Evolutionary conservation across 2,797 vertebrate species (phyloP), one percentile per base, ranked within the genome.

Genomic region (Muscicapa comitata): DNA sequence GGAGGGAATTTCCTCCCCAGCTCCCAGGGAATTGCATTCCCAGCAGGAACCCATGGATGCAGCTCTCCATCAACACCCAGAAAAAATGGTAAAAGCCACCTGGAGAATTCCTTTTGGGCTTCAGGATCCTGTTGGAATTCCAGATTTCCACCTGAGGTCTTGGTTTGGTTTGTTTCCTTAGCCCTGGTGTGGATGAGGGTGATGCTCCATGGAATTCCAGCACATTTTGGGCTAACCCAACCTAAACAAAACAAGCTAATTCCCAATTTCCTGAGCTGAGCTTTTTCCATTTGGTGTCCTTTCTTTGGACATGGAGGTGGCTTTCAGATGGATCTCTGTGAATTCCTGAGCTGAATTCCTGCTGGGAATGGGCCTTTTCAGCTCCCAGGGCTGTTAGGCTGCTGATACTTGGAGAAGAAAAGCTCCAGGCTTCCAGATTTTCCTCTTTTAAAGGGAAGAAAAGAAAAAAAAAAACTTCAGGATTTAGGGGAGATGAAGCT

Each of bases 61-160:
- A 35, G 35, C 35, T 35, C 35, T 35, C 35, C 35, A 35, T 35
- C 35, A 35, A 35, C 35, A 35, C 35, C 35, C 35, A 35, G 35
- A 35, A 24, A 33, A n/a, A 15, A 19, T 0, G 5, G 2, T 2
- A 8, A 76, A 65, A 33, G 17, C 59, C 10, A 1, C 63, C 40
- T 10, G 14, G 9, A 29, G 11, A 7, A 35, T 67, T 28, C 65
- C 16, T 37, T 61, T 43, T 17, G 9, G 53, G 13, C 70, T 61
- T 10, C 7, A 24, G 58, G 29, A 35, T 72, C 24, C 23, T 20
- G 16, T 2, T 33, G 48, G 45, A 74, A 63, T 58, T 8, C 7
- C 31, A 7, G 0, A 2, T 71, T 74, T 7, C 48, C 68, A 18
- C 19, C 20, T 2, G 2, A 50, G 13, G 0, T 31, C 21, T 7